Conservation (phyloP, 2,797 vertebrate species). For the Rachycentron canadum region DNA sequence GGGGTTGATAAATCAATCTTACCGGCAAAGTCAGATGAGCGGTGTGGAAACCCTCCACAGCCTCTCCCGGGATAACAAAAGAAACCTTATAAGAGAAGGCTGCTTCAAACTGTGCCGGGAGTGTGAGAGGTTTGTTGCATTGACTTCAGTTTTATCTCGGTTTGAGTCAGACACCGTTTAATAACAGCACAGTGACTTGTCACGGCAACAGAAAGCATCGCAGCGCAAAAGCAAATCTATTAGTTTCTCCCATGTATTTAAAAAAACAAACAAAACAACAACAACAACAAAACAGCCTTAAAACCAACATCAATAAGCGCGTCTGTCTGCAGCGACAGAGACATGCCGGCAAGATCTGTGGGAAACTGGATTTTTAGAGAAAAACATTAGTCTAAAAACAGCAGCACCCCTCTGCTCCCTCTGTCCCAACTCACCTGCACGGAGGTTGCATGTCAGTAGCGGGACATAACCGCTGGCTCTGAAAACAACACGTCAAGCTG, state of each 20-base stretch:
- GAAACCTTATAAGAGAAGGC: background rate
- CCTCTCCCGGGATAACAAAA: rapidly evolving
- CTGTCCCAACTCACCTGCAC: conserved; percentile 66
- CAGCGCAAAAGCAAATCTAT: background rate
- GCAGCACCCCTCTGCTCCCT: background rate
- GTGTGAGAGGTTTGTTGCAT: too few species aligned
- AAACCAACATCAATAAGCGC: background rate
- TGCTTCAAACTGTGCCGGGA: background rate
- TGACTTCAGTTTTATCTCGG: background rate
- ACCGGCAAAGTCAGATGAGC: conserved; percentile 2
- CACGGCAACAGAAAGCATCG: background rate
- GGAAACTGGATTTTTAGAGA: background rate
- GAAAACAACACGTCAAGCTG: background rate
- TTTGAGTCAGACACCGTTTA: background rate
- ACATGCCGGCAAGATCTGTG: conserved; percentile 14
- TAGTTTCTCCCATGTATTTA: background rate
- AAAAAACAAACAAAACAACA: too few species aligned
- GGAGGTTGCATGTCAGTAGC: conserved; percentile 65
- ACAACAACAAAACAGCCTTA: too few species aligned
- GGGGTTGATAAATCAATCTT: conserved; percentile 6
- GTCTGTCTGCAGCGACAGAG: conserved; percentile 11
- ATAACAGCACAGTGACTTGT: background rate
- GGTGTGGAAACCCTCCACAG: conserved; percentile 13
- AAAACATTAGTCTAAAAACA: background rate
- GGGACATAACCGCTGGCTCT: conserved; percentile 45